Conservation (phyloP, 2,888 invertebrate species). For the Camponotus fellah region DNA sequence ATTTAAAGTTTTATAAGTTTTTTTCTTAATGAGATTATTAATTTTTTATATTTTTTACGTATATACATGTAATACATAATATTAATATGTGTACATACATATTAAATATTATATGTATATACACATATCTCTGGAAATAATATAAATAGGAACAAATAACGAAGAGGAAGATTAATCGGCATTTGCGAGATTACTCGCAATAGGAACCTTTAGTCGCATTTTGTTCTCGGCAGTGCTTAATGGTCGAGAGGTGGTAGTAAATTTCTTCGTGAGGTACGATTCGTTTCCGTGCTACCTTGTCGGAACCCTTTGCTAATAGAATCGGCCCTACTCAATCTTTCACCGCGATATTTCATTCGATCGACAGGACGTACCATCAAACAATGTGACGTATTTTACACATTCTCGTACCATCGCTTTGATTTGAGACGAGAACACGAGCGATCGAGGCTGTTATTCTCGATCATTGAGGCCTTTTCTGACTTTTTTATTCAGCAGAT, state of each 20-base stretch:
- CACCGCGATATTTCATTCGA: conserved; percentile 40
- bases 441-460: conserved; percentile 26
- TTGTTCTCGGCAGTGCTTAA: conserved; percentile 17
- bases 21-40: too few species aligned
- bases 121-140: not conserved
- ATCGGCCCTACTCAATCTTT: conserved; percentile 18
- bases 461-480: not conserved
- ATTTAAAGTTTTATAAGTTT: too few species aligned
- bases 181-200: conserved; percentile 17
- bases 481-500: conserved; percentile 44
- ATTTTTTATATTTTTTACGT: not conserved
- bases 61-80: not conserved
- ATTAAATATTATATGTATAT: not conserved
- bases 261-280: conserved; percentile 30
- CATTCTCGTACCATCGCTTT: conserved; percentile 1
- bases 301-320: conserved; percentile 32
- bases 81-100: too few species aligned
- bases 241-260: conserved; percentile 9
- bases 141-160: not conserved
- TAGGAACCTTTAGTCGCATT: conserved; percentile 15
- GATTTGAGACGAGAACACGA: conserved; percentile 28
- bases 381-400: conserved; percentile 7
- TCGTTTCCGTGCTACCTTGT: conserved; percentile 3
- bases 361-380: conserved; percentile 12
- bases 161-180: not conserved